These are phyloP conservation scores for Pachydiplax longipennis DNA, from an alignment of 2,888 invertebrate genomes.

Conservation along the genomic window DNA sequence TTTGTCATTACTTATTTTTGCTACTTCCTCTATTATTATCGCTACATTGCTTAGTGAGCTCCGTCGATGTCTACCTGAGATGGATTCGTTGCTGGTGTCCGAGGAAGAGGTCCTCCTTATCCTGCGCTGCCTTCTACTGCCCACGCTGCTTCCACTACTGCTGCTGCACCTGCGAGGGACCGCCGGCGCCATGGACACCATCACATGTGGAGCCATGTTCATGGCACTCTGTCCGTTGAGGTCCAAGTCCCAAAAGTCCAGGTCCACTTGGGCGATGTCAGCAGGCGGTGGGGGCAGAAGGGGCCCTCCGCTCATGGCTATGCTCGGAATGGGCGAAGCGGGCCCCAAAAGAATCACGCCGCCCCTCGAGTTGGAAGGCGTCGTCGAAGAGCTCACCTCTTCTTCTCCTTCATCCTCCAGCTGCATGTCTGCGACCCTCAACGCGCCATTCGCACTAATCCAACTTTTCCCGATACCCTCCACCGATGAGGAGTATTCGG, in stretches of 20 bases:
- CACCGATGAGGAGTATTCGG: too few relatives aligned
- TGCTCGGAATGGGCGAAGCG: not conserved
- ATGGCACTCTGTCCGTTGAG: slow-evolving; percentile 58
- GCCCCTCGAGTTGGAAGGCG: slow-evolving; percentile 55
- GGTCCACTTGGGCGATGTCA: slow-evolving; percentile 74
- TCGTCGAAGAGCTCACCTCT: slow-evolving; percentile 79
- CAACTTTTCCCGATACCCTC: too few relatives aligned
- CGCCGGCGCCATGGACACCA: slow-evolving; percentile 52
- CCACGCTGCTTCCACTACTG: slow-evolving; percentile 56
- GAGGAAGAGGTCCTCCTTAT: slow-evolving; percentile 13
- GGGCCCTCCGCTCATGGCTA: not conserved
- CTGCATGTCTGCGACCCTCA: slow-evolving; percentile 15
- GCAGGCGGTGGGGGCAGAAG: slow-evolving; percentile 54
- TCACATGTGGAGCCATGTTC: slow-evolving; percentile 45
- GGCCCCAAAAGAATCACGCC: not conserved
- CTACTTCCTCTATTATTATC: too few relatives aligned
- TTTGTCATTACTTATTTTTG: too few relatives aligned
- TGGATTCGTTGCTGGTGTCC: slow-evolving; percentile 30
- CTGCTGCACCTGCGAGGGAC: slow-evolving; percentile 58
- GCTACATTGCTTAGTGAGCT: too few relatives aligned
- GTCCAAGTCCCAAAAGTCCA: slow-evolving; percentile 82
- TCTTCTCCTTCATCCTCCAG: slow-evolving; percentile 27
- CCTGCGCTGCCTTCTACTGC: slow-evolving; percentile 54
- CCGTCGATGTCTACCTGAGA: slow-evolving; percentile 10
- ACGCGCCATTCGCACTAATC: slow-evolving; percentile 56